Evolutionary conservation across 2,888 invertebrate species (phyloP), one percentile per base, ranked within the genome.

Genomic region (Caenorhabditis virilis): DNA sequence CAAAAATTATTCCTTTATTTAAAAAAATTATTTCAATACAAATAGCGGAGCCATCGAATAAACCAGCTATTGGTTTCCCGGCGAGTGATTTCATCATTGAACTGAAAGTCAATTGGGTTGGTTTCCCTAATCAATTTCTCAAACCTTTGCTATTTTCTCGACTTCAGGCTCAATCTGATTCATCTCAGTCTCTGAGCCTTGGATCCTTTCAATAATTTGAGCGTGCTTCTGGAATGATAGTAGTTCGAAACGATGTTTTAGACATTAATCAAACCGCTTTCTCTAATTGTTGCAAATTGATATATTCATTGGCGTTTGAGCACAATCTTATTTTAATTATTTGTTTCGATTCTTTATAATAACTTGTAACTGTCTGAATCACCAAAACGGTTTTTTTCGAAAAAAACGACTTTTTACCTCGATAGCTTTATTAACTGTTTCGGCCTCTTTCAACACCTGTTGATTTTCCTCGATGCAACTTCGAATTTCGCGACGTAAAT

Each of bases 201-300:
- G 6, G 30, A 30, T 30, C 13, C 30, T 30, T 30, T 30, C 30
- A 30, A 30, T 30, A 30, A 30, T 9, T 30, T 9, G 13, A 30
- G 53, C 26, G 16, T 53, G 43, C 39, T 36, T 15, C 23, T 26
- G 30, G 25, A 60, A 48, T 23, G 52, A 52, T 15, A 26, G 49
- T 30, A 39, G 53, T 47, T 15, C 26, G 25, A 7, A 18, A 18
- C n/a, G 16, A 30, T 9, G 30, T 9, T 6, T 30, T 30, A 13
- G 13, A 30, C 13, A 9, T 30, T n/a, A 54, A 25, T 50, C 38
- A 3, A 20, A 23, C 18, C 45, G 38, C 2, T 20, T 23, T n/a
- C n/a, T 36, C 23, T 26, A 50, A 41, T 60, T 50, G 35, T 60
- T 49, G 15, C 45, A 50, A 39, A 60, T 50, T n/a, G 54, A 38